Base-by-base conservation (phyloP, 2,888 invertebrate genomes). In the Lepidocyrtinus sp. region DNA sequence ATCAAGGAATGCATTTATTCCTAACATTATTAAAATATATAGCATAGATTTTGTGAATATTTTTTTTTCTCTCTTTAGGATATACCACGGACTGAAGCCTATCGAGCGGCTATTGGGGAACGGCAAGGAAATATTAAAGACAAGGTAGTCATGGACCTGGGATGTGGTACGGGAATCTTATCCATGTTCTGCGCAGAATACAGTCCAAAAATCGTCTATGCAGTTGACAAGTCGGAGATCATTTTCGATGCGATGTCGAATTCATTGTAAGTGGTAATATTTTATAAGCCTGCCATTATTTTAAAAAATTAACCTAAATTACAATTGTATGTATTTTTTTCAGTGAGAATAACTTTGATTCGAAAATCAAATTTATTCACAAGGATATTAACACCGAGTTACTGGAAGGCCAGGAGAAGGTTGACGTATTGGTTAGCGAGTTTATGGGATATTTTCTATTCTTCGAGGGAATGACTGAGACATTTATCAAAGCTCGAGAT, bases 361-460 rank as follows among this genome's bases (percentile, higher is more conserved):
- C 93, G 82, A 91, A 91, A 85, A 93, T 98, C 55, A 92, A 92
- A 82, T 91, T 96, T 73, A 90, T 96, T 0, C 96, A 95, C 89
- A 97, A 97, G 0, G 91, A 94, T 86, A 89, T 98, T 24, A 98
- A 98, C 89, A 94, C 96, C 85, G 93, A 94, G 65, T 59, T 45
- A 0, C 45, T 62, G 15, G 65, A 59, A 22, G 15, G 27, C 7
- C 94, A 94, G 0, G 92, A 93, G 74, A 93, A 94, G 89, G 94
- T 95, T 46, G 98, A 99, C 88, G 92, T 97, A 2, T 96, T 99
- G 85, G 93, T 99, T 1, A 98, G 98, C 0, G 98, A 99, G 89
- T 99, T 98, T 97, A 99, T 99, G 98, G 98, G 98, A 0, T 99
- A 99, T 89, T 98, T 98, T 88, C 90, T 99, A 55, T 89, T 98